Conservation (phyloP, 1,140 invertebrate genomes). For the Drosophila busckii region DNA sequence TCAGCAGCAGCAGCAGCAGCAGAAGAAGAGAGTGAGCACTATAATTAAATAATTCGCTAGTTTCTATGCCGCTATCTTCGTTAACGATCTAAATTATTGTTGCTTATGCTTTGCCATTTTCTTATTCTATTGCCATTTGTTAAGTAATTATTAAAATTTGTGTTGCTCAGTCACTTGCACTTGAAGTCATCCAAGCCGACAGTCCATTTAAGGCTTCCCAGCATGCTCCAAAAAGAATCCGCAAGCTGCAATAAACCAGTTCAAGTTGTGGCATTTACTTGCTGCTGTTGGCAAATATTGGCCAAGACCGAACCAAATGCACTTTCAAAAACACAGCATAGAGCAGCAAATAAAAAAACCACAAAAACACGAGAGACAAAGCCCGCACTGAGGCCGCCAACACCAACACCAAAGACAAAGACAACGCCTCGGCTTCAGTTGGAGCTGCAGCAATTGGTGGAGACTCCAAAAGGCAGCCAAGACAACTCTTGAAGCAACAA, state of each 20-base stretch:
- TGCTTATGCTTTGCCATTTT: too few species aligned
- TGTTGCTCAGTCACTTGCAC: slow-evolving; percentile 22
- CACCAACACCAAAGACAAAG: slow-evolving; percentile 5
- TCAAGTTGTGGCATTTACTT: slow-evolving; percentile 31
- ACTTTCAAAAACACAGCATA: slow-evolving; percentile 27
- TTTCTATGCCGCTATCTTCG: too few species aligned
- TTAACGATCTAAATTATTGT: too few species aligned
- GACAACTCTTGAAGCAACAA: slow-evolving; percentile 35
- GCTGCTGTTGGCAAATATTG: slow-evolving; percentile 30
- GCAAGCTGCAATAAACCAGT: slow-evolving; percentile 37
- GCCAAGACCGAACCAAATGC: slow-evolving; percentile 34
- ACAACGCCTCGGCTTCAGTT: slow-evolving; percentile 11
- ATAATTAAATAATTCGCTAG: too few species aligned
- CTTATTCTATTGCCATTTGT: too few species aligned
- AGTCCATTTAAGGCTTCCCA: slow-evolving; percentile 17
- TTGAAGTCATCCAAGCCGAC: slow-evolving; percentile 13
- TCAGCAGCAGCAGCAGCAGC: too few species aligned
- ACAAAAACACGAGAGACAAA: neutral
- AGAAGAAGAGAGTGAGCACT: too few species aligned
- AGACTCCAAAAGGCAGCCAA: slow-evolving; percentile 18
- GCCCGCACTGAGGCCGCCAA: slow-evolving; percentile 17
- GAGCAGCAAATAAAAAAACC: neutral
- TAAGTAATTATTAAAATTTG: too few species aligned
- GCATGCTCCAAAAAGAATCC: slow-evolving; percentile 29
- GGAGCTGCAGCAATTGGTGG: neutral